These are phyloP conservation scores for Amorpha juglandis DNA, from an alignment of 2,888 invertebrate species.

Conservation along the genomic window DNA sequence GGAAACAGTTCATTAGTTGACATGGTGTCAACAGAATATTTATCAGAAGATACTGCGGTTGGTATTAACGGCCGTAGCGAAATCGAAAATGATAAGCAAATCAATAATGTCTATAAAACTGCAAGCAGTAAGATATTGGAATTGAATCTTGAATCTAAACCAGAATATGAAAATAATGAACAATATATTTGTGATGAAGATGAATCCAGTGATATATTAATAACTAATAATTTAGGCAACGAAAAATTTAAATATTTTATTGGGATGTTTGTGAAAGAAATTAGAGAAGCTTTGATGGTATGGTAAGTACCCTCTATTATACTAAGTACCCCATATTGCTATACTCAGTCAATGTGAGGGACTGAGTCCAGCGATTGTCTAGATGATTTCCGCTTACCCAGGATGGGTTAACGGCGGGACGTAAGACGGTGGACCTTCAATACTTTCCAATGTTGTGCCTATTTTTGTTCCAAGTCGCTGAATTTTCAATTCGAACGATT, in stretches of 20 bases:
- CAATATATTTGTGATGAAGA: conserved; percentile 16
- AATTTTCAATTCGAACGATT: no score
- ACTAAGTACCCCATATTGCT: no score
- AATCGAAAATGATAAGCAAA: neutral
- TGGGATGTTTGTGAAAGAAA: conserved; percentile 44
- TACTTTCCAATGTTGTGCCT: no score
- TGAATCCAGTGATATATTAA: conserved; percentile 11
- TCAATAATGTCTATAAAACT: neutral
- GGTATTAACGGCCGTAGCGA: neutral
- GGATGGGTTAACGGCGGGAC: no score
- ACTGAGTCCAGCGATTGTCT: no score
- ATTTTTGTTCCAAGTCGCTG: no score
- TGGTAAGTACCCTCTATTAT: no score
- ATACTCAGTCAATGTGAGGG: no score
- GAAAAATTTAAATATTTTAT: conserved; percentile 46
- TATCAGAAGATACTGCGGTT: neutral
- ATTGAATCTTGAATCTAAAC: no score
- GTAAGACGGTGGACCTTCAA: no score
- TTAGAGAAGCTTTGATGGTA: conserved; percentile 47
- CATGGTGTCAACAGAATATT: neutral
- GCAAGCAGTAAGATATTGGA: no score
- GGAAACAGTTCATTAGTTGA: neutral
- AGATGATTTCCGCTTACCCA: no score
- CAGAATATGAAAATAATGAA: conserved; percentile 32
- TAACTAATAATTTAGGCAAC: neutral